Evolutionary conservation across 1,140 invertebrate genomes (phyloP), one percentile per base, ranked within the genome.

Genomic region (Hormaphis cornu): DNA sequence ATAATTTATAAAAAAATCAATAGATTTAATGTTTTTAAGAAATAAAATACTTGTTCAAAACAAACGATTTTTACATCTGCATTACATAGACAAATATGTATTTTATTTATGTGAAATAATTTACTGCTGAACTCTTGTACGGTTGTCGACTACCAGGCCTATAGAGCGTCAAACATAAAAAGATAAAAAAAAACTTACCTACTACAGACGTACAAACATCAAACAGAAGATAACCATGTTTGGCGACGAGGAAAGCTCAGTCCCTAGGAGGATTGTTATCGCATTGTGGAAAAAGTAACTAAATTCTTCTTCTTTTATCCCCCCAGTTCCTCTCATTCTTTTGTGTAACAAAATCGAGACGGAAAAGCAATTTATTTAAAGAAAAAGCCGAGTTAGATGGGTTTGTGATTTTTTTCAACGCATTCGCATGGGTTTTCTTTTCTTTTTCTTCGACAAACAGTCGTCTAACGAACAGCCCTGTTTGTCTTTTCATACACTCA

Each of bases 251-350:
- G 61, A 44, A 66, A 66, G 50, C 61, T 66, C 61, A 10, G 28
- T 66, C 61, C 61, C 61, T 66, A 42, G 28, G 44, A 66, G 61
- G 44, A 66, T 66, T 66, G 61, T 66, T 66, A 66, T 66, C 61
- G 46, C 61, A 48, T 66, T 66, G 61, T 50, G 44, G 61, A 35
- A 44, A 66, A 66, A 50, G 61, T 66, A 66, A 66, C 61, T 66
- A 66, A 66, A 66, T 66, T 66, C 61, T 48, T 35, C 40, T 50
- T 66, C 20, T 46, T 66, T 66, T 50, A 18, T 30, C 42, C 28
- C 28, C 14, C 44, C 28, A 42, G 4, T 16, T 20, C 3, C 24
- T 35, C 28, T 46, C 18, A 20, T 50, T 50, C 61, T 48, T 66
- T 66, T 66, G 61, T 66, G 61, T 50, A 66, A 48, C 28, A 66